Conservation (phyloP, 2,888 invertebrate genomes). For the Phanerotoma sp. region DNA sequence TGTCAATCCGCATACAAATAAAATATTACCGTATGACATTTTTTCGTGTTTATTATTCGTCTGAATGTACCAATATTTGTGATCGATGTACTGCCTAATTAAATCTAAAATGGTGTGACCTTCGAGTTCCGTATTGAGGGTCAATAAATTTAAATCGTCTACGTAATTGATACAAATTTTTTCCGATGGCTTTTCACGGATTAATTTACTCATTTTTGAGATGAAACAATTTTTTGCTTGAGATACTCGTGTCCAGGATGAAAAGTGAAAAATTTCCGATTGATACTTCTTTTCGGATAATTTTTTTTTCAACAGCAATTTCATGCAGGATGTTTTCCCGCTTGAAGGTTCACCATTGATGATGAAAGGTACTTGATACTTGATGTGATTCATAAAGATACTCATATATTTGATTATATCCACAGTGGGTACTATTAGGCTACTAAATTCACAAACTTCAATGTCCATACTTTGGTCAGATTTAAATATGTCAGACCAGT, state of each 20-base stretch:
- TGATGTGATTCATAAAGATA: constrained; percentile 61
- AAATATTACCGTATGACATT: constrained; percentile 60
- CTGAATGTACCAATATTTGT: constrained; percentile 67
- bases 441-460: constrained; percentile 28
- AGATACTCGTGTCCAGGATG: constrained; percentile 48
- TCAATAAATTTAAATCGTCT: constrained; percentile 66
- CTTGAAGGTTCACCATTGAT: constrained; percentile 65
- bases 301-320: constrained; percentile 58
- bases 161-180: constrained; percentile 65
- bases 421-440: constrained; percentile 62
- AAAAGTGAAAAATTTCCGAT: constrained; percentile 62
- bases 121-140: neutral
- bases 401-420: constrained; percentile 62
- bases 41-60: constrained; percentile 60
- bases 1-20: constrained; percentile 63
- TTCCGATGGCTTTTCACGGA: constrained; percentile 61
- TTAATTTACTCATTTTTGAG: constrained; percentile 59
- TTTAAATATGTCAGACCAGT: constrained; percentile 62
- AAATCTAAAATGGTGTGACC: constrained; percentile 62
- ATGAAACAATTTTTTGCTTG: constrained; percentile 61
- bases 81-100: constrained; percentile 66
- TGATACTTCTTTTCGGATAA: constrained; percentile 59
- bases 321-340: constrained; percentile 66
- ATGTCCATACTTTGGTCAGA: constrained; percentile 51
- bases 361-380: constrained; percentile 60